Evolutionary conservation across 1,140 invertebrate species (phyloP), one percentile per base, ranked within the genome.

Genomic region (Mycetomoellerius zeteki): DNA sequence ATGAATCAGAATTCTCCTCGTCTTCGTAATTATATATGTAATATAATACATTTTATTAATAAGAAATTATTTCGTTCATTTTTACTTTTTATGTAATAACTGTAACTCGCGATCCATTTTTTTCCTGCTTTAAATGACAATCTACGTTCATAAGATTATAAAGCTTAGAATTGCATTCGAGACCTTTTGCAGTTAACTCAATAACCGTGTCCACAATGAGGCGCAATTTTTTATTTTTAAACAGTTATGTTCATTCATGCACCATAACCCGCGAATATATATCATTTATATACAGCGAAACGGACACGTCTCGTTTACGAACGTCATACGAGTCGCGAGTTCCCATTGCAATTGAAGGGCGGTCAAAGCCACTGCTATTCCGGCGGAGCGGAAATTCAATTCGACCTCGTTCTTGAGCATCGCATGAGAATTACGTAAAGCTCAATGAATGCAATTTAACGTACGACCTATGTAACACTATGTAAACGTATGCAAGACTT

Each of bases 341-440:
- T 93, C 93, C 88, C 91, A 93, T 92, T 92, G 92, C 89, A 94
- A 94, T 93, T 94, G 93, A 94, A 94, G 93, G 93, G 88, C 93
- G 93, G 92, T 93, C 93, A 94, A 92, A 94, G 94, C 90, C 93
- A 89, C 86, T 54, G 50, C 73, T 81, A 86, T 88, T 78, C 86
- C 76, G 81, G 64, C 58, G 92, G 92, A 89, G 75, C 90, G 94
- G 93, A 94, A 94, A 94, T 94, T 94, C 90, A 94, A 94, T 94
- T 94, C 89, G 76, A 85, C 85, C 84, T 87, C 86, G 86, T 90
- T 88, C 92, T 93, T 92, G 88, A 88, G 81, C 92, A 88, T 58
- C 27, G 71, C 56, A n/a, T 54, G 62, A 82, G 27, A 88, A 90
- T 90, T 90, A 88, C 86, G 81, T 90, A 89, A 90, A 90, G 64